These are phyloP conservation scores for Corythornis cristatus DNA, from an alignment of 2,113 vertebrate genomes.

Conservation along the genomic window DNA sequence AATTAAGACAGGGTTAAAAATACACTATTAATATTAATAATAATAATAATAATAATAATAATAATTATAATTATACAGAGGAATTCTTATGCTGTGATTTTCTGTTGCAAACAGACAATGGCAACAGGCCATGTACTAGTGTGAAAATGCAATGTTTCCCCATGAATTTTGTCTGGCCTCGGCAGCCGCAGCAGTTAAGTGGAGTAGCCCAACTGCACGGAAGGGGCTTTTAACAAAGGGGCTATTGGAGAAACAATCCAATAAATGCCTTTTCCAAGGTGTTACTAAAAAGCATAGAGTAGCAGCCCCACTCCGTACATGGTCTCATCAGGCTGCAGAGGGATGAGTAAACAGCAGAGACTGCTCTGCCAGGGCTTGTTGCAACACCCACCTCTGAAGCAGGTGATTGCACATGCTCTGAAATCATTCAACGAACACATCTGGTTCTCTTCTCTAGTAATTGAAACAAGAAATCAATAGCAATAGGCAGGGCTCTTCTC, in stretches of 20 bases:
- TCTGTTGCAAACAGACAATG: neutral
- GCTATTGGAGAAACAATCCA: neutral
- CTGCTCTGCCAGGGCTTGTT: neutral
- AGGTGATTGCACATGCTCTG: neutral
- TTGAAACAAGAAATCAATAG: neutral
- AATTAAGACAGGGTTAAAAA: neutral
- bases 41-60: neutral
- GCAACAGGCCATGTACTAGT: neutral
- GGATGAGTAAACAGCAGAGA: neutral
- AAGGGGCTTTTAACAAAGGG: neutral
- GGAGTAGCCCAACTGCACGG: neutral
- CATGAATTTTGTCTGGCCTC: neutral
- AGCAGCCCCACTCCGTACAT: neutral
- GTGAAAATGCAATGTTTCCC: neutral
- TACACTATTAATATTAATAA: neutral
- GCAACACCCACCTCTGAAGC: neutral
- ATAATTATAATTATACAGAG: neutral
- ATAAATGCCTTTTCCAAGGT: neutral
- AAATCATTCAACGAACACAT: neutral
- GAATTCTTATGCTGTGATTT: neutral
- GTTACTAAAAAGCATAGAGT: neutral
- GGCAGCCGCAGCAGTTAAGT: neutral
- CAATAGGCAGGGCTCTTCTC: neutral
- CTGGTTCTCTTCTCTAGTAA: neutral
- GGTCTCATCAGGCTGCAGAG: rapidly evolving